Conservation (phyloP, 2,797 vertebrate genomes). For the Alexandromys oeconomus region DNA sequence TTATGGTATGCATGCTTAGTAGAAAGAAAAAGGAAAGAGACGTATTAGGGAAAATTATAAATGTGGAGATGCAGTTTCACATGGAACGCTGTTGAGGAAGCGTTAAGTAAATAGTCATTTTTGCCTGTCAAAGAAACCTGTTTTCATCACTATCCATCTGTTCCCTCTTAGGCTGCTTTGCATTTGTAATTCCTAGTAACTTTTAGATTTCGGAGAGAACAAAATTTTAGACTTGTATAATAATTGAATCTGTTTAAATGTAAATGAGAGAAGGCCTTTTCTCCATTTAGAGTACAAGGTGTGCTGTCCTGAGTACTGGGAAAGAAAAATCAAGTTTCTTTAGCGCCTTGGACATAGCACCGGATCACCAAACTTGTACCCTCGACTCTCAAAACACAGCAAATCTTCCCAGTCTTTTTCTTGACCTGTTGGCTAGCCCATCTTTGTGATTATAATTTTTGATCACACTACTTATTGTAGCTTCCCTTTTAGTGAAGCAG, state of each 20-base stretch:
- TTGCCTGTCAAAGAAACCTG: neutral
- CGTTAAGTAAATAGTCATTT: neutral
- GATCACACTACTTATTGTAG: neutral
- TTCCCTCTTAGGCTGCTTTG: neutral
- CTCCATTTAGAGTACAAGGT: neutral
- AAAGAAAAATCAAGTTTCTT: slow-evolving; percentile 1
- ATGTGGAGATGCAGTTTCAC: neutral
- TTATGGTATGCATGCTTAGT: fast-evolving
- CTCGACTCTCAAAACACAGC: neutral
- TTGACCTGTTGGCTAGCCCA: neutral
- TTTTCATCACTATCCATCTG: neutral
- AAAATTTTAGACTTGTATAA: neutral
- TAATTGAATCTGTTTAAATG: slow-evolving; percentile 1
- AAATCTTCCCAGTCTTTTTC: neutral
- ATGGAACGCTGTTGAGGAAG: too few species aligned
- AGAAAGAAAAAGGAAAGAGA: neutral
- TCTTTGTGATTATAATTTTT: slow-evolving; percentile 1
- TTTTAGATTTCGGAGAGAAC: neutral
- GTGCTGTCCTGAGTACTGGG: neutral
- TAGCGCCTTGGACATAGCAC: neutral
- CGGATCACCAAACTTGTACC: neutral
- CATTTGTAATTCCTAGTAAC: neutral
- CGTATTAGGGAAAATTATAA: neutral
- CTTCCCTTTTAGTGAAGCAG: slow-evolving; percentile 21
- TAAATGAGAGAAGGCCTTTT: neutral